Evolutionary conservation across 2,113 vertebrate genomes (phyloP), one percentile per base, ranked within the genome.

Genomic region (Cinclus cinclus): DNA sequence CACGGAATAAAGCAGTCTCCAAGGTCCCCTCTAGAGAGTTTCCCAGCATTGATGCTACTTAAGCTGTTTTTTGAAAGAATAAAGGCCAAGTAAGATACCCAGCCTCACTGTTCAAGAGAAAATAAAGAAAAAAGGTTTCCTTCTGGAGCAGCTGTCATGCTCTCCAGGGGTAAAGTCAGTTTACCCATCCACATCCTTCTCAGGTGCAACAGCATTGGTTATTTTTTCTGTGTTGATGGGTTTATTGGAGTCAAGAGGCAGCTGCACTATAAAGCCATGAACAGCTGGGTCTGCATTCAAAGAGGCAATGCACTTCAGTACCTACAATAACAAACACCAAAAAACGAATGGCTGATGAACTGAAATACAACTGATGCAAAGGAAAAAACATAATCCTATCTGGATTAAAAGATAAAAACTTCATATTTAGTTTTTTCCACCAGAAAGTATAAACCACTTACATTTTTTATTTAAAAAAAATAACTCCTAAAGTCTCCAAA

Each of bases 171-270:
- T 52, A 17, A 87, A 71, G 33, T 44, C 42, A 82, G 41, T 95
- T 98, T 95, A 99, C 99, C 99, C 99, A 64, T 99, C 99, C n/a
- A 99, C 98, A 4, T 99, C 99, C 96, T 99, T 99, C 91, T 99
- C 98, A 15, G 99, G 99, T 27, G 98, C 96, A 70, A 99, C 98
- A 8, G 98, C 98, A 41, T 99, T 99, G 86, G 99, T 98, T 90
- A 99, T 97, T 93, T 98, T 98, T 94, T 99, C 99, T 1, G 99
- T 99, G 92, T 99, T 97, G 31, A 99, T 99, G 75, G 98, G 97
- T 75, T 99, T 98, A 90, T 99, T 87, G 1, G 99, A 98, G 95
- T 99, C 99, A 59, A 99, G 98, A 1, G 99, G 99, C 59, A 99
- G 98, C 96, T 99, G 99, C 50, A 99, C 99, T 64, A 99, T 98